Conservation (phyloP, 2,113 vertebrate species). For the Columbina picui region DNA sequence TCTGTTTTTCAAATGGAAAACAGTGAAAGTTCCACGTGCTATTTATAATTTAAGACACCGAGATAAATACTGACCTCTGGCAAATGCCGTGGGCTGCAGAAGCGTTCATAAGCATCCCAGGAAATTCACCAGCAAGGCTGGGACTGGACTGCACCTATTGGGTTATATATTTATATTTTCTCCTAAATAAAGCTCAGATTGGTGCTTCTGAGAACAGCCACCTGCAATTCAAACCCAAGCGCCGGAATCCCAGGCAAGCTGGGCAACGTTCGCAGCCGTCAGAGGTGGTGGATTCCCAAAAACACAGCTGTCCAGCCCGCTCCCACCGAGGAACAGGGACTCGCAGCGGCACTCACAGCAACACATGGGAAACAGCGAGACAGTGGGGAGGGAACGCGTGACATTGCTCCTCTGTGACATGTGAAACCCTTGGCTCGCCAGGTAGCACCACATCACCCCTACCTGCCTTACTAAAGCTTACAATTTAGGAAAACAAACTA, state of each 20-base stretch:
- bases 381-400: fast-evolving
- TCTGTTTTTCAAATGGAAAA: neutral
- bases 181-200: neutral
- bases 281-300: neutral
- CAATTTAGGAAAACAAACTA: neutral
- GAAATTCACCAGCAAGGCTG: neutral
- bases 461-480: neutral
- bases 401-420: neutral
- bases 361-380: fast-evolving
- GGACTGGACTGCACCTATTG: neutral
- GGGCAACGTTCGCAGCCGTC: neutral
- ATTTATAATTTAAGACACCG: neutral
- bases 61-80: neutral
- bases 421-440: fast-evolving
- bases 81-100: neutral
- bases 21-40: neutral
- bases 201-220: neutral
- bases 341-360: neutral
- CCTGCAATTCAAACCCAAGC: neutral
- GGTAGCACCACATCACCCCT: neutral
- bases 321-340: neutral
- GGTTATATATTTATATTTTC: neutral
- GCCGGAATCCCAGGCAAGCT: neutral
- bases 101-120: neutral
- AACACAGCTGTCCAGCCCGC: fast-evolving